These are phyloP conservation scores for Oscheius sp. DNA, from an alignment of 2,888 invertebrate species.

Conservation along the genomic window DNA sequence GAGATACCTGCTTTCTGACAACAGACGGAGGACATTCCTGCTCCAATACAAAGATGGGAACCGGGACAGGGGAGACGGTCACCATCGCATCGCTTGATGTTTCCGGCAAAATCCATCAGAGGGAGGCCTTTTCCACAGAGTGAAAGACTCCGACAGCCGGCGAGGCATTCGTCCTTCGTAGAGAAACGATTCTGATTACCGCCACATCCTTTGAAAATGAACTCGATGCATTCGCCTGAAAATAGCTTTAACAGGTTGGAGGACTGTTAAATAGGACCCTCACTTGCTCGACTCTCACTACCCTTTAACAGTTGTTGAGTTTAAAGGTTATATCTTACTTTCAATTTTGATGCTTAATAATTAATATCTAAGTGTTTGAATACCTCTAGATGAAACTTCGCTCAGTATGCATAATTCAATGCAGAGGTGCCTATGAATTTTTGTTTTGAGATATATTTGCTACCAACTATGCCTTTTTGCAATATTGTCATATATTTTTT, in stretches of 20 bases:
- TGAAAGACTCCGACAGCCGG: slow-evolving; percentile 54
- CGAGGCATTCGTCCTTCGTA: slow-evolving; percentile 52
- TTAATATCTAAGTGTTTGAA: no score
- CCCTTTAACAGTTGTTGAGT: no score
- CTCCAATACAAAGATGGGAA: slow-evolving; percentile 52
- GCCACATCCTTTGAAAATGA: slow-evolving; percentile 62
- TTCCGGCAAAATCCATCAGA: slow-evolving; percentile 62
- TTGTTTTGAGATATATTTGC: no score
- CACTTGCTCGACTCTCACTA: no score
- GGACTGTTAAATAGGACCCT: background rate
- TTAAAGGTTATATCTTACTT: no score
- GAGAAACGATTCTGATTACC: slow-evolving; percentile 60
- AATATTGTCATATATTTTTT: no score
- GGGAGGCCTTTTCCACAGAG: slow-evolving; percentile 59
- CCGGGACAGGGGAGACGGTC: slow-evolving; percentile 58
- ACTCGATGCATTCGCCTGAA: slow-evolving; percentile 56
- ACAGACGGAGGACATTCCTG: slow-evolving; percentile 55
- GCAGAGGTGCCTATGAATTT: no score
- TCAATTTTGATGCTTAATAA: no score
- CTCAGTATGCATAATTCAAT: no score
- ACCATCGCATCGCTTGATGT: slow-evolving; percentile 58
- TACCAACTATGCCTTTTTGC: no score
- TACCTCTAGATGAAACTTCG: no score
- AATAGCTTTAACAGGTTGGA: no score
- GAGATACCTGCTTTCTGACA: slow-evolving; percentile 54